Evolutionary conservation across 2,888 invertebrate genomes (phyloP).

Genomic region (Stenurella melanura): DNA sequence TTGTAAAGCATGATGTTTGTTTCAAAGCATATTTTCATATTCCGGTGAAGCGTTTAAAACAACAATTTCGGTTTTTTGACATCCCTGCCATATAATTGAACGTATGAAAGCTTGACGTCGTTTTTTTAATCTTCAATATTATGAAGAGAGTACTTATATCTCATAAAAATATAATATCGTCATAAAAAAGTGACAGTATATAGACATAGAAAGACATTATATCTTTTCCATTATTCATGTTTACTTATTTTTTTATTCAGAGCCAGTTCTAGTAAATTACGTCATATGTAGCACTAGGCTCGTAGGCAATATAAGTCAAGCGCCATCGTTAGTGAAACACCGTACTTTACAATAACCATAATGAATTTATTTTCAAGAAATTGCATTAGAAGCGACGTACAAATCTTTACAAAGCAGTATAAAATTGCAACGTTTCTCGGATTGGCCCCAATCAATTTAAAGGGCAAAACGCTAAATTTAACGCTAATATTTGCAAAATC

Average conservation of each 20-base stretch:
- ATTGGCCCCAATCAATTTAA: neutral
- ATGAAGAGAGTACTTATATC: too few species aligned
- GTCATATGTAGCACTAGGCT: neutral
- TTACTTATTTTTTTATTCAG: neutral
- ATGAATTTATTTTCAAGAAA: neutral
- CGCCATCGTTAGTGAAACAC: neutral
- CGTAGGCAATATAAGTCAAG: neutral
- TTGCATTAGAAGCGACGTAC: neutral
- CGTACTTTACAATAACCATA: neutral
- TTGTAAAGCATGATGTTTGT: too few species aligned
- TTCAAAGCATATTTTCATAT: too few species aligned
- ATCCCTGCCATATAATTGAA: too few species aligned
- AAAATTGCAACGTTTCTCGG: neutral
- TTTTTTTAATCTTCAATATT: too few species aligned
- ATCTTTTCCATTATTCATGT: neutral
- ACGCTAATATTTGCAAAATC: neutral
- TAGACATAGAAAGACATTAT: neutral
- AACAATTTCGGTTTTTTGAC: too few species aligned
- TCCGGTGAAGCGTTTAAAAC: too few species aligned
- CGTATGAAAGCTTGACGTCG: too few species aligned
- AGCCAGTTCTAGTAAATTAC: neutral
- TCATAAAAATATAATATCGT: too few species aligned
- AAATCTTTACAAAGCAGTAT: neutral
- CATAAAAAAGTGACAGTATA: too few species aligned
- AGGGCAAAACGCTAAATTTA: neutral